These are phyloP conservation scores for Hydriomena furcata DNA, from an alignment of 2,888 invertebrate genomes.

Conservation along the genomic window DNA sequence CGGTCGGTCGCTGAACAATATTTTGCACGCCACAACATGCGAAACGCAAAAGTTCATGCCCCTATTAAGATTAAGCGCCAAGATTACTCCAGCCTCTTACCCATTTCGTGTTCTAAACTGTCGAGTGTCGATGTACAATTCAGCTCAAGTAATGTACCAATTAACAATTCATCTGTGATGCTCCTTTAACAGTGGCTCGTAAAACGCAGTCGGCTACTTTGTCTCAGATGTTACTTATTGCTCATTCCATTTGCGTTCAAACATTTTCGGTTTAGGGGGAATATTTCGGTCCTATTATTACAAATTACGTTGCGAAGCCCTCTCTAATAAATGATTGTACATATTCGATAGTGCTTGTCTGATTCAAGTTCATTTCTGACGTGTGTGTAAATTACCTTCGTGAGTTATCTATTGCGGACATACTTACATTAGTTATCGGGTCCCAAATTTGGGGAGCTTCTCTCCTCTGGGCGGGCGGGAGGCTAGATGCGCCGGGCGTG, in stretches of 20 bases:
- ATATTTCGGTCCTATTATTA: not conserved
- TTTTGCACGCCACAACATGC: no score
- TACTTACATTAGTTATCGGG: constrained; percentile 32
- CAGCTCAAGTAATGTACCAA: constrained; percentile 10
- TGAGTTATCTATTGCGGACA: not conserved
- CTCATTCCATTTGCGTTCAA: constrained; percentile 3
- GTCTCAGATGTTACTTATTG: constrained; percentile 22
- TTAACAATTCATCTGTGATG: constrained; percentile 14
- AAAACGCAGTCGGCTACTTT: constrained; percentile 20
- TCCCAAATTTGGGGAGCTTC: constrained; percentile 44
- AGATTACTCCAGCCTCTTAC: not conserved
- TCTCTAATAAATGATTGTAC: no score
- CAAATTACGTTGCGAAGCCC: not conserved
- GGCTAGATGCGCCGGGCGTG: constrained; percentile 73
- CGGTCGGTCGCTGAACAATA: not conserved
- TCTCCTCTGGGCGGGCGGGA: constrained; percentile 49
- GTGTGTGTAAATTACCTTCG: not conserved
- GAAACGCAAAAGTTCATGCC: not conserved
- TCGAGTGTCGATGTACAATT: not conserved
- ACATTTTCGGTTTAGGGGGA: constrained; percentile 4
- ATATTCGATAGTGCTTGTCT: no score
- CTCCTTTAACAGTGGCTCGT: constrained; percentile 13
- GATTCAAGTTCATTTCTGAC: not conserved
- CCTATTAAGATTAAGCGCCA: not conserved
- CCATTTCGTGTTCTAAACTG: not conserved